Percentiles rank a stretch among this genome's conserved stretches.
phyloP scores from a whole-genome alignment of 2,113 vertebrate genomes.

The Platichthys stellatus region DNA sequence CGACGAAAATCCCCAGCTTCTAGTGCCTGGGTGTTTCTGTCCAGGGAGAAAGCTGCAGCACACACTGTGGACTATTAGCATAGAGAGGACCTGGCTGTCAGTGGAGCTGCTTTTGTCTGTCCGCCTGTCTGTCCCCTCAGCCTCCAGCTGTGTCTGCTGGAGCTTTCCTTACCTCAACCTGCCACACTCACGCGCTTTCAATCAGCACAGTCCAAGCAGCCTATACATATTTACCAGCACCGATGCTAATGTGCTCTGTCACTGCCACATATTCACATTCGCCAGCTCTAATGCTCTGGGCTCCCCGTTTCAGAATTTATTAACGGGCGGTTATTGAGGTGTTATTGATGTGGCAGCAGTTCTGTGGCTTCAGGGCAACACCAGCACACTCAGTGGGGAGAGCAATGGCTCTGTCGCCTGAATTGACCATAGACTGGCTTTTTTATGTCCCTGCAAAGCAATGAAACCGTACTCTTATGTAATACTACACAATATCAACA shows the following conservation, averaged over 20 bases:
- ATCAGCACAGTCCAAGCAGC: slow-evolving; percentile 42
- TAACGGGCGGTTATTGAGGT: slow-evolving; percentile 55
- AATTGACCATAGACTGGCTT: slow-evolving; percentile 25
- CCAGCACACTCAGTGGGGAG: slow-evolving; percentile 14
- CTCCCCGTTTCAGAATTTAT: slow-evolving; percentile 52
- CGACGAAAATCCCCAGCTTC: slow-evolving; percentile 33
- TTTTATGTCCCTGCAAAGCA: slow-evolving; percentile 32
- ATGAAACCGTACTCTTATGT: background rate
- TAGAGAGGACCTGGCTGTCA: slow-evolving; percentile 53
- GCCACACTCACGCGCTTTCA: slow-evolving; percentile 47
- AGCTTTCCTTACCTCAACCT: slow-evolving; percentile 33
- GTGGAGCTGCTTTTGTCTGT: slow-evolving; percentile 61
- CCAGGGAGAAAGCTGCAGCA: slow-evolving; percentile 13
- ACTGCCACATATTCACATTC: slow-evolving; percentile 48
- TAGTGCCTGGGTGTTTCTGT: slow-evolving; percentile 22
- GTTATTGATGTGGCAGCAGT: slow-evolving; percentile 65
- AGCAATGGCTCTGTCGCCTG: slow-evolving; percentile 25
- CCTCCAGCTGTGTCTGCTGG: slow-evolving; percentile 44
- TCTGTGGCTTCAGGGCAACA: slow-evolving; percentile 43
- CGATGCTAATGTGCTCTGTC: slow-evolving; percentile 35
- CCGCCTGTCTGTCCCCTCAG: slow-evolving; percentile 34
- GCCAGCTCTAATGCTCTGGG: slow-evolving; percentile 29
- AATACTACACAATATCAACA: background rate
- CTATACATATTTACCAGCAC: slow-evolving; percentile 49
- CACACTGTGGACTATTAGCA: slow-evolving; percentile 40